Evolutionary conservation across 2,888 invertebrate genomes (phyloP).

Genomic region (Synergus itoensis): DNA sequence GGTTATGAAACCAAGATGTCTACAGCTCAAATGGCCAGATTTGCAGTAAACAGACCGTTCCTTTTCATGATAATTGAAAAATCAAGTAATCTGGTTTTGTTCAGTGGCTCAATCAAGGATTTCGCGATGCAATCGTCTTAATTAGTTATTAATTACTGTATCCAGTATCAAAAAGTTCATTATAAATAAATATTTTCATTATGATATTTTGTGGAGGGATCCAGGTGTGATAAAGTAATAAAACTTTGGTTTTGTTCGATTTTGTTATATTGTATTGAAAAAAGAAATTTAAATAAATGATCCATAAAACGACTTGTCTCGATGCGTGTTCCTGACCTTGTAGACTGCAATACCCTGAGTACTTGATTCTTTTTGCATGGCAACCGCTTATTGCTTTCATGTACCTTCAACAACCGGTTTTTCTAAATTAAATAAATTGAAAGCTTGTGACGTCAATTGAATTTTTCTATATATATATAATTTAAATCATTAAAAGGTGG

Average conservation of each 20-base stretch:
- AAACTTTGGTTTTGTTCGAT: neutral
- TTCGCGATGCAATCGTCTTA: neutral
- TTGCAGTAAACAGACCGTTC: neutral
- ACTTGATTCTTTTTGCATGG: neutral
- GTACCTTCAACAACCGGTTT: conserved; percentile 23
- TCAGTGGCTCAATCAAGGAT: neutral
- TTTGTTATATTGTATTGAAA: neutral
- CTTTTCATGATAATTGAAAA: neutral
- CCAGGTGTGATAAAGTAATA: neutral
- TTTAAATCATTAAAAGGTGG: neutral
- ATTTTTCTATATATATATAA: neutral
- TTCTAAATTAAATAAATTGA: conserved; percentile 13
- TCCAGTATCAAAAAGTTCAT: neutral
- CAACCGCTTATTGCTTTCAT: conserved; percentile 15
- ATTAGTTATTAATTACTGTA: neutral
- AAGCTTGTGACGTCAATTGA: conserved; percentile 3
- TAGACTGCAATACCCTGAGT: conserved; percentile 1
- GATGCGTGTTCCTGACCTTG: conserved; percentile 11
- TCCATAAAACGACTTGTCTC: neutral
- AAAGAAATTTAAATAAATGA: neutral
- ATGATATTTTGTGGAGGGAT: neutral
- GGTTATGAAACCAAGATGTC: neutral
- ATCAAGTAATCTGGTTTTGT: neutral
- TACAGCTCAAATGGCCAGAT: neutral
- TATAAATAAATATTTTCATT: neutral